Conservation (phyloP, 2,113 vertebrate species). For the Mirounga angustirostris region DNA sequence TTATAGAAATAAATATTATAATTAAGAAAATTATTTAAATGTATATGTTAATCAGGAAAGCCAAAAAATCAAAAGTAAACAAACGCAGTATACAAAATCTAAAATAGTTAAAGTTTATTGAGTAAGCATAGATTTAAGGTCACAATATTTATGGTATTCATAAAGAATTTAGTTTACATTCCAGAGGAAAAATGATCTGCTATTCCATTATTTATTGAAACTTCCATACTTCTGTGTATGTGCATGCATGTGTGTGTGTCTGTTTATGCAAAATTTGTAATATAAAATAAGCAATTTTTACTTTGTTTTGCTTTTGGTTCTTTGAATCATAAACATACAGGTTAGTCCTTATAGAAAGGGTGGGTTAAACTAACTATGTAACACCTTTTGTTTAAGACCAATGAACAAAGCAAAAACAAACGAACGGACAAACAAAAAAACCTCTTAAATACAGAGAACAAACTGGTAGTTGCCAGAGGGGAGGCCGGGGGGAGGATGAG, state of each 20-base stretch:
- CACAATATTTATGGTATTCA: neutral
- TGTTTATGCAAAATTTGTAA: neutral
- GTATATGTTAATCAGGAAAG: neutral
- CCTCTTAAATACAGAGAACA: neutral
- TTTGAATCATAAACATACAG: neutral
- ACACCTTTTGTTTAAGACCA: neutral
- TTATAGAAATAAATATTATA: neutral
- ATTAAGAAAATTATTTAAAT: neutral
- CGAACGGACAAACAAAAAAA: neutral
- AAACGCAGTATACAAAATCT: neutral
- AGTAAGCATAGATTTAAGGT: neutral
- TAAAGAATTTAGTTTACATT: neutral
- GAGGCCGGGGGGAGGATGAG: neutral
- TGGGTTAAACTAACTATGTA: neutral
- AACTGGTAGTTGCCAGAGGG: neutral
- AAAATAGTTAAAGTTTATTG: neutral
- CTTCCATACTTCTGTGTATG: neutral
- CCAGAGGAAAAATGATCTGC: neutral
- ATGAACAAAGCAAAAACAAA: neutral
- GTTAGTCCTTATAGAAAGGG: neutral
- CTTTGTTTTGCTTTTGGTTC: neutral
- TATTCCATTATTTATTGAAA: neutral
- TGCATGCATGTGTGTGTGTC: accelerated
- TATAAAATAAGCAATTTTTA: neutral
- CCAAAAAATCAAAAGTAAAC: neutral